These are phyloP conservation scores for Cydia splendana DNA, from an alignment of 1,140 invertebrate species.

Conservation along the genomic window DNA sequence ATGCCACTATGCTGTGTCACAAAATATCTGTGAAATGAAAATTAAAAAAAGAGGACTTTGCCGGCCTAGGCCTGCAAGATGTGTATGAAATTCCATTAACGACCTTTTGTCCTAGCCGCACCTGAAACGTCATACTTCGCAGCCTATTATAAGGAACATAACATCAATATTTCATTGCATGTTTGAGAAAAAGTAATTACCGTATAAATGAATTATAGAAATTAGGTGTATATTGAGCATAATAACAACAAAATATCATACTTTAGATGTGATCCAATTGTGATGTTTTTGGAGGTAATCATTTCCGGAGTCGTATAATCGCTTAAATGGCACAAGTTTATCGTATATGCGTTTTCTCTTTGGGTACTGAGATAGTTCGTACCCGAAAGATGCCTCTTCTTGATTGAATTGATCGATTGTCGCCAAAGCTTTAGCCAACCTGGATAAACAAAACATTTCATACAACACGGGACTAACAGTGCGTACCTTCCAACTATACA, in stretches of 20 bases:
- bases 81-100: too few species aligned
- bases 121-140: too few species aligned
- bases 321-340: conserved; percentile 91
- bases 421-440: conserved; percentile 85
- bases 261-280: conserved; percentile 89
- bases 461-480: neutral
- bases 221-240: conserved; percentile 22
- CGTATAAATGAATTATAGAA: neutral
- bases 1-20: too few species aligned
- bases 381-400: conserved; percentile 94
- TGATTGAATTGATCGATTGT: conserved; percentile 95
- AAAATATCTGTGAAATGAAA: too few species aligned
- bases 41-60: too few species aligned
- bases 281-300: conserved; percentile 93
- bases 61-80: too few species aligned
- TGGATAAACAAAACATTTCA: conserved; percentile 38
- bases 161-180: too few species aligned
- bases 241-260: conserved; percentile 39
- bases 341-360: conserved; percentile 87
- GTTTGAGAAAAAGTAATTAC: conserved; percentile 9
- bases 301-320: conserved; percentile 92
- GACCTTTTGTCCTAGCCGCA: too few species aligned
- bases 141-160: too few species aligned
- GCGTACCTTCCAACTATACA: too few species aligned
- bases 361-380: conserved; percentile 94